A percentile compares a stretch with the other conserved stretches of the same genome.
Conservation (phyloP, 35 echinoderm and acorn worm genomes). For the Holothuria glaberrima region DNA sequence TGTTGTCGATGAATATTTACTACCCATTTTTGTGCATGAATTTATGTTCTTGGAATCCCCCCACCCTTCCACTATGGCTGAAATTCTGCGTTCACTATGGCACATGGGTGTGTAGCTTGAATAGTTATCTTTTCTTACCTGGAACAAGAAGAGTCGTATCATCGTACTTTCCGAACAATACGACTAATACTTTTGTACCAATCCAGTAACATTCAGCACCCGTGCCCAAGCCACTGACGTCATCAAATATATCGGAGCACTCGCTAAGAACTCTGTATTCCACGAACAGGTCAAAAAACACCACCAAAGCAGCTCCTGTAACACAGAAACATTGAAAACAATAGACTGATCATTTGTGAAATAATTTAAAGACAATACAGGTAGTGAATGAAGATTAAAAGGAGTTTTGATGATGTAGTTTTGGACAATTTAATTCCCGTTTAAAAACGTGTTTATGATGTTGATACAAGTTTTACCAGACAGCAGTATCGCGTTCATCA, state of each 20-base stretch:
- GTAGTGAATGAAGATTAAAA: neutral
- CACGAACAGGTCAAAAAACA: conserved; percentile 67
- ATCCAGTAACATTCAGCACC: conserved; percentile 66
- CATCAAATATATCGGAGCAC: conserved; percentile 72
- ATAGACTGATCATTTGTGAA: neutral
- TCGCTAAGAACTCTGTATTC: conserved; percentile 47
- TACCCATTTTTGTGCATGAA: too few species aligned
- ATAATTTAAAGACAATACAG: neutral
- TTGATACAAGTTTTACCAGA: too few species aligned
- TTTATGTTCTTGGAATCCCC: too few species aligned
- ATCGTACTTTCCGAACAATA: conserved; percentile 64
- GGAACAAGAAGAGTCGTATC: conserved; percentile 58
- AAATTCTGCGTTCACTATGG: too few species aligned
- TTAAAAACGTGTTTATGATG: too few species aligned
- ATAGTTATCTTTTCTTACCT: conserved; percentile 53
- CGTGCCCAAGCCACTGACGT: conserved; percentile 53
- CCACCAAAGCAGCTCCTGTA: conserved; percentile 69
- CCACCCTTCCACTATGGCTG: too few species aligned
- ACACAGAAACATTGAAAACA: neutral
- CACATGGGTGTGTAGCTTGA: too few species aligned
- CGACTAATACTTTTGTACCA: conserved; percentile 54
- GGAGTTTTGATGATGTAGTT: too few species aligned
- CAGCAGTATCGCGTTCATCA: too few species aligned
- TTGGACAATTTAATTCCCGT: neutral
- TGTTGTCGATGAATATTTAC: too few species aligned